Conservation (phyloP, 2,113 vertebrate species). For the Pterophyllum scalare region DNA sequence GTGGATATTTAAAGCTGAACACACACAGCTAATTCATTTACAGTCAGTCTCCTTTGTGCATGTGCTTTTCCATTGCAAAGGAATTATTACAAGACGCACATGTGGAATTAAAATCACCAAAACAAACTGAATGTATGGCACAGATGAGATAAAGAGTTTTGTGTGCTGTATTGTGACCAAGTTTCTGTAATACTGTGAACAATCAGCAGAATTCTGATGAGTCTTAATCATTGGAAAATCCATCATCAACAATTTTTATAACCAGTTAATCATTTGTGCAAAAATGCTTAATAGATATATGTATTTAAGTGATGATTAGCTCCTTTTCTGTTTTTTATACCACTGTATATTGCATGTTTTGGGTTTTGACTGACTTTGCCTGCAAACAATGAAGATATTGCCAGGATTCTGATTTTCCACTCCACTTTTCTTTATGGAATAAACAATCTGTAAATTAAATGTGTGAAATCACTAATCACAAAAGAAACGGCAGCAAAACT, state of each 20-base stretch:
- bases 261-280: not conserved
- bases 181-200: rapidly evolving
- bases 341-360: not conserved
- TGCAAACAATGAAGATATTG: too few relatives aligned
- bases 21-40: not conserved
- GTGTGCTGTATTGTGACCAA: rapidly evolving
- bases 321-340: not conserved
- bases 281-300: not conserved
- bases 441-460: not conserved
- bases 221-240: not conserved
- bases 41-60: not conserved
- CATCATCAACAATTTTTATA: not conserved
- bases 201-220: rapidly evolving
- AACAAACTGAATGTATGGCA: not conserved
- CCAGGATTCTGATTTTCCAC: not conserved
- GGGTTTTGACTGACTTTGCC: not conserved
- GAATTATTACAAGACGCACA: not conserved
- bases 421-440: not conserved
- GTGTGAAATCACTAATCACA: not conserved
- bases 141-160: not conserved
- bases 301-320: not conserved
- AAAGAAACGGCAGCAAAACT: not conserved
- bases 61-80: not conserved
- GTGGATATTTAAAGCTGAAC: constrained; percentile 18
- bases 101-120: not conserved